Base-by-base conservation (phyloP, 2,888 invertebrate genomes). In the Pelosia muscerda region DNA sequence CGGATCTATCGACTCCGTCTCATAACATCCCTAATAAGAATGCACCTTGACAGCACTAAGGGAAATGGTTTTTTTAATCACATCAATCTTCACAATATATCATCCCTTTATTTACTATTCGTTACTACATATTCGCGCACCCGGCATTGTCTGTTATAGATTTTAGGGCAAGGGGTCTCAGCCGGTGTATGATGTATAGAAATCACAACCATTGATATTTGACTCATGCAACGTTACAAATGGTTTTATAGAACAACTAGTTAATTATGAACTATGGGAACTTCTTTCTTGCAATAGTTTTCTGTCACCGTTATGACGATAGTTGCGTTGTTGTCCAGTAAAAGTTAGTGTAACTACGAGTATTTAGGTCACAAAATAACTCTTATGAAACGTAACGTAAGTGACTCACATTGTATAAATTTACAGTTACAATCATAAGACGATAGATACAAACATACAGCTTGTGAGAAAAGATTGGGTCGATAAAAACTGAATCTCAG, bases 21-120 rank as follows among this genome's bases (percentile, higher is more conserved):
- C 9, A 54, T 60, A 28, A 63, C 89, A 81, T 66, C 92, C 75
- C 90, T 92, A 85, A 9, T 13, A 85, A 85, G 84, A 90, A 92
- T 93, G 92, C 94, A 95, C 94, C 94, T 95, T 95, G 94, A 91
- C 90, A 90, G 87, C 85, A 85, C 88, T 86, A 93, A 91, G 90
- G 94, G 92, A 93, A 92, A 92, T 92, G 83, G 86, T 91, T 93
- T 94, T 90, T 94, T 92, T 89, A 90, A 93, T 92, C 92, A 92
- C 92, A 88, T 91, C 91, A 87, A 83, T 84, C 88, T 90, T 90
- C 86, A 93, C 92, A 92, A 94, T 94, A 92, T 90, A 92, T 93
- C 94, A 93, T 95, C 93, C 94, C 92, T 93, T 93, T 93, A 94
- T 94, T 93, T 91, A 93, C 86, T 89, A 84, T 65, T 79, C 86